A percentile compares a stretch with the other conserved stretches of the same genome.
Conservation (phyloP, 2,797 vertebrate species). For the Antrozous pallidus region DNA sequence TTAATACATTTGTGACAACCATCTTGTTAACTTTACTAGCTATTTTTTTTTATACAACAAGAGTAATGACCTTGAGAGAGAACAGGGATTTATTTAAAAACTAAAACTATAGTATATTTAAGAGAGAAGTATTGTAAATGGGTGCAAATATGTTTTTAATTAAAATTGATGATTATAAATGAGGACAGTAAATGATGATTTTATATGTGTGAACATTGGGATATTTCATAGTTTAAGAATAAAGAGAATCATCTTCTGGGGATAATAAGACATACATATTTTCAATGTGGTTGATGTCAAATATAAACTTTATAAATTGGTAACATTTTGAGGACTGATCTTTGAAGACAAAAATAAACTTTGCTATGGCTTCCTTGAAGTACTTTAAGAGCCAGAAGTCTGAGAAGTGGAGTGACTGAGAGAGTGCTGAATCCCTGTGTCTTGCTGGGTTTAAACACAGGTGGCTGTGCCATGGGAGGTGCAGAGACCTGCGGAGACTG, state of each 20-base stretch:
- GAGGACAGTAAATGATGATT: not conserved
- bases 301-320: not conserved
- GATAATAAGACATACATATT: not conserved
- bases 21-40: slow-evolving; percentile 41
- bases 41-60: not conserved
- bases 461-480: slow-evolving; percentile 87
- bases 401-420: slow-evolving; percentile 48
- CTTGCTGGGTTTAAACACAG: slow-evolving; percentile 81
- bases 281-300: not conserved
- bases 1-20: not conserved
- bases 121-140: slow-evolving; percentile 20
- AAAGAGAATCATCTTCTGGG: not conserved
- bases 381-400: not conserved
- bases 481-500: slow-evolving; percentile 92
- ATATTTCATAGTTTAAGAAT: not conserved
- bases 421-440: slow-evolving; percentile 61
- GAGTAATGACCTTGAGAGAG: not conserved
- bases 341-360: not conserved
- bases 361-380: not conserved
- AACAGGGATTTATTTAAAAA: slow-evolving; percentile 16
- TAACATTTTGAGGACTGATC: not conserved
- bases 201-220: not conserved
- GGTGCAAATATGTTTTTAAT: slow-evolving; percentile 6
- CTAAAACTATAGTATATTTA: not conserved
- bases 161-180: not conserved